Percentiles rank a stretch among this genome's conserved stretches.
Conservation (phyloP, 2,888 invertebrate genomes). For the Ophion slaviceki region DNA sequence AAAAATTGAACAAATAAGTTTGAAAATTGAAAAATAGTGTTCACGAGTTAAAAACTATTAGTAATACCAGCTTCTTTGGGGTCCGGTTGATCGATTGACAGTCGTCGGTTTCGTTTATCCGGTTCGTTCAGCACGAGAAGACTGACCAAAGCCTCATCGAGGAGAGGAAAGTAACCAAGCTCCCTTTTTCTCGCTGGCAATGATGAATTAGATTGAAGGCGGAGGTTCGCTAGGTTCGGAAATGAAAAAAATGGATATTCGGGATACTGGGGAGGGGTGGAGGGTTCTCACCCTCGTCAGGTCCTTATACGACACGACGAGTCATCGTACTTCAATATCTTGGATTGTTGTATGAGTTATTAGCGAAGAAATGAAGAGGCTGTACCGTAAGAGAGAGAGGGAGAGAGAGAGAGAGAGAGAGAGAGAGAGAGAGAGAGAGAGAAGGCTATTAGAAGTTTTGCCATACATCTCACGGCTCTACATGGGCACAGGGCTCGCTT, state of each 20-base stretch:
- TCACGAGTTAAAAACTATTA: too few species aligned
- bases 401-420: background rate
- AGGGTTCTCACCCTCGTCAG: background rate
- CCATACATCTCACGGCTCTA: conserved; percentile 53
- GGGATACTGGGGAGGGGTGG: background rate
- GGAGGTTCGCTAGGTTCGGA: background rate
- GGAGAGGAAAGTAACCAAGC: too few species aligned
- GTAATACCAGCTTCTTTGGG: too few species aligned
- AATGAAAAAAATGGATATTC: conserved; percentile 1
- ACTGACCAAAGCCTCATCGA: too few species aligned
- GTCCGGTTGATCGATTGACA: too few species aligned
- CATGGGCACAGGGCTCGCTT: background rate
- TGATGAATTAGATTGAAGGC: too few species aligned
- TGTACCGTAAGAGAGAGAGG: background rate
- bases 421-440: conserved; percentile 16
- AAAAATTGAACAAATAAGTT: too few species aligned
- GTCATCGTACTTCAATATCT: conserved; percentile 62
- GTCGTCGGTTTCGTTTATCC: too few species aligned
- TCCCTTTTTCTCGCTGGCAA: too few species aligned
- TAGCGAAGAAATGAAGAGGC: conserved; percentile 49
- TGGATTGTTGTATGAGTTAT: conserved; percentile 63
- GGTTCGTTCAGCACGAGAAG: too few species aligned
- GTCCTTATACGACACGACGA: conserved; percentile 32
- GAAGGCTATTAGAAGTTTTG: conserved; percentile 63
- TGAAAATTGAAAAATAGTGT: too few species aligned